A percentile compares a stretch with the other conserved stretches of the same genome.
phyloP scores from a whole-genome alignment of 2,888 invertebrate species.

The Tipula lateralis region DNA sequence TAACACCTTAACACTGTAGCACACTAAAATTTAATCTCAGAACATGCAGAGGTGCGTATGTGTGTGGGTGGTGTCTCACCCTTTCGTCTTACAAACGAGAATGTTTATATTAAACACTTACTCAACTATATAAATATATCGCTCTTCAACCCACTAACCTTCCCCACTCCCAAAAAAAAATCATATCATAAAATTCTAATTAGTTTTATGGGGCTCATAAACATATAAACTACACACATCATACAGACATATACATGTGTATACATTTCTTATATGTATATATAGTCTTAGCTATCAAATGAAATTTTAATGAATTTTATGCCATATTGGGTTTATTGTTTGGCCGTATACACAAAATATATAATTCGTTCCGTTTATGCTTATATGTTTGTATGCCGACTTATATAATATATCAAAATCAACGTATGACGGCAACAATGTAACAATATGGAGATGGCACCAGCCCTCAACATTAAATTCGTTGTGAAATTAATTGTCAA shows the following conservation, averaged over 20 bases:
- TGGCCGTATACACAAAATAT: too few relatives aligned
- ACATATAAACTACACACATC: not conserved
- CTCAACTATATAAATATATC: too few relatives aligned
- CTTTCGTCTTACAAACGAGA: not conserved
- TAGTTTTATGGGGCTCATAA: not conserved
- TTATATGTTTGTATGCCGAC: not conserved
- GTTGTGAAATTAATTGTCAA: not conserved
- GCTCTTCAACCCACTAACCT: too few relatives aligned
- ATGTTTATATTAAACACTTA: not conserved
- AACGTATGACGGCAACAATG: too few relatives aligned
- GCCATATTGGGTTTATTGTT: not conserved
- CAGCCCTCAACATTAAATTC: not conserved
- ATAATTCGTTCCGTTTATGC: not conserved
- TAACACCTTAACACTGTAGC: not conserved
- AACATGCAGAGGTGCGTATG: not conserved
- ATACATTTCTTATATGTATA: not conserved
- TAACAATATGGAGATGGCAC: not conserved
- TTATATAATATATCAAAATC: too few relatives aligned
- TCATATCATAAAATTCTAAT: not conserved
- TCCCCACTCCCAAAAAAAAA: too few relatives aligned
- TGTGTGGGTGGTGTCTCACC: not conserved
- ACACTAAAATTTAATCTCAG: not conserved
- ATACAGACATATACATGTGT: not conserved
- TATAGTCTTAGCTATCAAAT: not conserved
- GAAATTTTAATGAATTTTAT: not conserved